Evolutionary conservation across 1,140 invertebrate species (phyloP).

Genomic region (Brachionus rotundiformis): DNA sequence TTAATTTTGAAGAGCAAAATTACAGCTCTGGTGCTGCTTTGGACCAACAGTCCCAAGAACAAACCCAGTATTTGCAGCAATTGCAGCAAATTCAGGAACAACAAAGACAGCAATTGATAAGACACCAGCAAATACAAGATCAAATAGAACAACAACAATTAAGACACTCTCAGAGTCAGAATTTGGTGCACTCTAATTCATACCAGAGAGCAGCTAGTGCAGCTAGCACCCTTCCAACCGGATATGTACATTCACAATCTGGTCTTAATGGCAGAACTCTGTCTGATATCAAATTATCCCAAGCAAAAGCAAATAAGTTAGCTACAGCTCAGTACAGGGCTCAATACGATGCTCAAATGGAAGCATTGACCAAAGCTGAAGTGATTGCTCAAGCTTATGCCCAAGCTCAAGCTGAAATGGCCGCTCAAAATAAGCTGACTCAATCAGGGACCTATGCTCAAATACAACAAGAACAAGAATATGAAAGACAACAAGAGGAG

Average conservation of each 20-base stretch:
- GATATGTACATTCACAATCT: conserved; percentile 19
- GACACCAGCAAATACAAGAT: not conserved
- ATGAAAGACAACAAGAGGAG: not conserved
- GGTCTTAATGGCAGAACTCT: conserved; percentile 8
- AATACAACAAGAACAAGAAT: not conserved
- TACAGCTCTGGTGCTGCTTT: not conserved
- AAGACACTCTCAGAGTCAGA: not conserved
- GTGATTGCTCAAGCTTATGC: conserved; percentile 27
- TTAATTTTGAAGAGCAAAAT: not conserved
- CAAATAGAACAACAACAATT: conserved; percentile 26
- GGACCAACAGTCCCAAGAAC: not conserved
- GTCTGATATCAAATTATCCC: not conserved
- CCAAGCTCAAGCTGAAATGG: conserved; percentile 10
- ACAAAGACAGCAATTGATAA: not conserved
- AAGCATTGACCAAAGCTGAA: not conserved
- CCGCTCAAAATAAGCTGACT: not conserved
- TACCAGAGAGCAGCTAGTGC: not conserved
- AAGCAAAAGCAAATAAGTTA: not conserved
- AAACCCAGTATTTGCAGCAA: conserved; percentile 16
- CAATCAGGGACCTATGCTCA: not conserved
- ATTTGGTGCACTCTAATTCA: not conserved
- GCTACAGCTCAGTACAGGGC: conserved; percentile 19
- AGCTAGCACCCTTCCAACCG: not conserved
- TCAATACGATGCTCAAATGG: conserved; percentile 20
- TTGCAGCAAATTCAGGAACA: conserved; percentile 17